These are phyloP conservation scores for human (Homo sapiens) DNA, from an alignment of 2,113 vertebrate genomes.

Conservation along the genomic window GRCh38 chr11:115588501-115589000, in stretches of 20 bases:
- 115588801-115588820: neutral
- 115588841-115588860: neutral
- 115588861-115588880: neutral
- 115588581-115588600: neutral
- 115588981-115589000: neutral
- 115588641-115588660: neutral
- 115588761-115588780: neutral
- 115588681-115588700: neutral
- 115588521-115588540: neutral
- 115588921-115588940: neutral
- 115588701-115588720: neutral
- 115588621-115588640: neutral
- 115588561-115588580: neutral
- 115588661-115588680: neutral
- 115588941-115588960: neutral
- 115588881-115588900: neutral
- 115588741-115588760: neutral
- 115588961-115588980: neutral
- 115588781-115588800: neutral
- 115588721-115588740: neutral
- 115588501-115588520: neutral
- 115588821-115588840: neutral
- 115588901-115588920: neutral
- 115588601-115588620: neutral
- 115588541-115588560: neutral